phyloP scores from a whole-genome alignment of 2,113 vertebrate genomes.

The Pedionomus torquatus region DNA sequence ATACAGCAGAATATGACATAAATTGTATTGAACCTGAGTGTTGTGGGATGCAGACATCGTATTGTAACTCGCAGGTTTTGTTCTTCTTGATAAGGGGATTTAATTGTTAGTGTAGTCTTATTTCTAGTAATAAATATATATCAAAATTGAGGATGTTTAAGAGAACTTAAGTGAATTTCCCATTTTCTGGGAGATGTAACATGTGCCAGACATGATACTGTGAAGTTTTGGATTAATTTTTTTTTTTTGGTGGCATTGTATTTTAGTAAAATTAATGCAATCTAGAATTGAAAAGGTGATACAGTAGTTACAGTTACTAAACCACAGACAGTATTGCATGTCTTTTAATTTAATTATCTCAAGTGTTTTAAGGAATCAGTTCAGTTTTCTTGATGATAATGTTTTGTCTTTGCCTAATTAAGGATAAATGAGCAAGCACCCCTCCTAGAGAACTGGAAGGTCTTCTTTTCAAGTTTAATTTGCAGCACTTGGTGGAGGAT shows the following conservation, averaged over 20 bases:
- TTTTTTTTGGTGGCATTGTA: accelerated
- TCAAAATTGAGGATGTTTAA: neutral
- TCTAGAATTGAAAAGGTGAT: neutral
- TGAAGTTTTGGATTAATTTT: neutral
- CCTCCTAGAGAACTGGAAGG: neutral
- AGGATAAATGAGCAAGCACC: neutral
- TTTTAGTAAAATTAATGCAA: neutral
- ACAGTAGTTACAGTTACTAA: neutral
- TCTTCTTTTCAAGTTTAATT: slow-evolving; percentile 33
- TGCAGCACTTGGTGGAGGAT: slow-evolving; percentile 16
- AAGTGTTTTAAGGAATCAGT: neutral
- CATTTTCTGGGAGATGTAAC: neutral
- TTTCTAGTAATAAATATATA: neutral
- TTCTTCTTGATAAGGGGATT: neutral
- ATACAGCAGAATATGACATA: neutral
- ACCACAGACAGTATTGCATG: neutral
- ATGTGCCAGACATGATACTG: neutral
- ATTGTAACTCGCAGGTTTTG: neutral
- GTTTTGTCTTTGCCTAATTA: neutral
- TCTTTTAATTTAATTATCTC: slow-evolving; percentile 29
- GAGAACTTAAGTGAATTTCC: neutral
- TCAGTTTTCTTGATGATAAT: neutral
- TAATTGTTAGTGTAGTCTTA: neutral
- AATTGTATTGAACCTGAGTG: neutral
- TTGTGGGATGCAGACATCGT: neutral